These are phyloP conservation scores for Xestia ashworthii DNA, from an alignment of 2,888 invertebrate genomes.

Conservation along the genomic window DNA sequence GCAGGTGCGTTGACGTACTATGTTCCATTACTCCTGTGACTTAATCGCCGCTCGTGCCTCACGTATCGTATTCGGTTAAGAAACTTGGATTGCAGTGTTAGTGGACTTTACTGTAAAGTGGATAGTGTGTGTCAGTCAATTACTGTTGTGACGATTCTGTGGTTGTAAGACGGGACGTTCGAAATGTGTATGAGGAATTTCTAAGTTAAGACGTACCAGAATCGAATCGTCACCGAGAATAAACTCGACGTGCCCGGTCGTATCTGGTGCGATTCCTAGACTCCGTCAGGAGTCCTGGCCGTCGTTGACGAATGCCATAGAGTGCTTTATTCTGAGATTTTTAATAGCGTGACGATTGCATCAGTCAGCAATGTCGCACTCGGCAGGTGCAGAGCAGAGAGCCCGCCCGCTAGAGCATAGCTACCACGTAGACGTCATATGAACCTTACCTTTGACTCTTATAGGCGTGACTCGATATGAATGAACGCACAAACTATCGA, in stretches of 20 bases:
- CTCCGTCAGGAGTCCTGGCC: conserved; percentile 35
- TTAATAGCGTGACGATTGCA: conserved; percentile 47
- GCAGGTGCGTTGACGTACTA: no score
- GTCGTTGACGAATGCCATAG: conserved; percentile 59
- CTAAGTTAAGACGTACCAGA: conserved; percentile 26
- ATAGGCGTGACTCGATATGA: conserved; percentile 73
- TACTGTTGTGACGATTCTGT: no score
- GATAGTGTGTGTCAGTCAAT: no score
- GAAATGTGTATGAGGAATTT: conserved; percentile 22
- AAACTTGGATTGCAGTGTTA: no score
- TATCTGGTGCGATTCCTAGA: conserved; percentile 21
- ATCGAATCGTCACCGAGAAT: conserved; percentile 5
- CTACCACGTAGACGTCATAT: conserved; percentile 76
- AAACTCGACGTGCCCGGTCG: conserved; percentile 9
- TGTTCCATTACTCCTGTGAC: no score
- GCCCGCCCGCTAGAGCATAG: conserved; percentile 76
- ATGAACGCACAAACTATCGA: conserved; percentile 79
- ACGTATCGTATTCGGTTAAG: no score
- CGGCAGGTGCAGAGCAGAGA: conserved; percentile 35
- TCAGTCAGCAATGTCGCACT: conserved; percentile 37
- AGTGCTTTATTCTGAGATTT: conserved; percentile 56
- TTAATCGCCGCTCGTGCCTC: no score
- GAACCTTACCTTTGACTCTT: conserved; percentile 70
- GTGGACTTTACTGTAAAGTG: no score
- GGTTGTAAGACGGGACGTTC: conserved; percentile 47